A percentile compares a stretch with the other conserved stretches of the same genome.
phyloP scores from a whole-genome alignment of 2,888 invertebrate genomes.

The Ophraella communa region DNA sequence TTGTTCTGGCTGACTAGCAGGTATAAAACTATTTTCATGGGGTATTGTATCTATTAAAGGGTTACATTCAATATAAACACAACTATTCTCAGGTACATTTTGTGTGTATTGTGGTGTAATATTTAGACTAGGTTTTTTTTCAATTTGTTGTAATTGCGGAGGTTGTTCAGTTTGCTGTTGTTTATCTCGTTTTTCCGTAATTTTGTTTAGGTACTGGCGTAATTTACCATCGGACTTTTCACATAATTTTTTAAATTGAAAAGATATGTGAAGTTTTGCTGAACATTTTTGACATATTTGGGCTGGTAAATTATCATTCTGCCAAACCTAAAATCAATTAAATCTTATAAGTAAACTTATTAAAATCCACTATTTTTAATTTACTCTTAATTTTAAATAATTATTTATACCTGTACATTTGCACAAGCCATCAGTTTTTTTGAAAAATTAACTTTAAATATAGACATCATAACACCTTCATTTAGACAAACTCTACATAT shows the following conservation, averaged over 20 bases:
- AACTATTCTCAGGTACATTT: slow-evolving; percentile 46
- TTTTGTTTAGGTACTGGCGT: slow-evolving; percentile 45
- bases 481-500: slow-evolving; percentile 59
- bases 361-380: no score
- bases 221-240: slow-evolving; percentile 60
- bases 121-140: slow-evolving; percentile 26
- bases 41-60: slow-evolving; percentile 48
- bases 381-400: no score
- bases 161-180: slow-evolving; percentile 19
- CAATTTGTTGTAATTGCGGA: slow-evolving; percentile 15
- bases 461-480: slow-evolving; percentile 59
- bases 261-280: slow-evolving; percentile 59
- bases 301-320: slow-evolving; percentile 59
- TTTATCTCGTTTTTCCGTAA: slow-evolving; percentile 14
- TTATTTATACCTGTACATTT: slow-evolving; percentile 56
- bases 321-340: slow-evolving; percentile 56
- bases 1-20: slow-evolving; percentile 41
- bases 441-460: slow-evolving; percentile 60
- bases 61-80: slow-evolving; percentile 55
- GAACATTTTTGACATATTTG: slow-evolving; percentile 61
- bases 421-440: slow-evolving; percentile 62
- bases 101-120: slow-evolving; percentile 38
- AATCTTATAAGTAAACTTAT: no score
- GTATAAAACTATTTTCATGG: slow-evolving; percentile 46
- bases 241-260: slow-evolving; percentile 61